A percentile compares a stretch with the other conserved stretches of the same genome.
phyloP scores from a whole-genome alignment of 2,113 vertebrate species.

The Thamnophis sirtalis region DNA sequence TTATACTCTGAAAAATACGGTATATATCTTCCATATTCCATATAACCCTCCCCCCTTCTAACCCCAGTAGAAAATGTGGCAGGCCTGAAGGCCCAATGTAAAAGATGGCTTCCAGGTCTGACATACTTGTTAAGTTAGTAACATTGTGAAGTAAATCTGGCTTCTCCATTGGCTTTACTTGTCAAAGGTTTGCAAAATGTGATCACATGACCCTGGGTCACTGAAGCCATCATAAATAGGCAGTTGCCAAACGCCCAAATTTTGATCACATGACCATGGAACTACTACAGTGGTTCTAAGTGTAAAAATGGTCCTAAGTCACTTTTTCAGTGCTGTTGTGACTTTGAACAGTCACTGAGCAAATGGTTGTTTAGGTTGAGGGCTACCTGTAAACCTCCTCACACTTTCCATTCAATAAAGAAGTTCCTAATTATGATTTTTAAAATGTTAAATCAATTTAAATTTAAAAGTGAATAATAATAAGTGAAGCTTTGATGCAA shows the following conservation, averaged over 20 bases:
- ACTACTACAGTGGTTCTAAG: not conserved
- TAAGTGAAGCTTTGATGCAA: not conserved
- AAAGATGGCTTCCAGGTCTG: too few relatives aligned
- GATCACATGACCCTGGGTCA: not conserved
- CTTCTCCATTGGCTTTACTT: not conserved
- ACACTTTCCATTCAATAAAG: not conserved
- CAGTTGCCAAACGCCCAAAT: not conserved
- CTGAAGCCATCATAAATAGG: not conserved
- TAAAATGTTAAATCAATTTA: not conserved
- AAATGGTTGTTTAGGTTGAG: not conserved
- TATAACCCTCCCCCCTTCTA: too few relatives aligned
- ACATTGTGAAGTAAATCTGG: not conserved
- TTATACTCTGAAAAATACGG: too few relatives aligned
- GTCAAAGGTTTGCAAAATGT: not conserved
- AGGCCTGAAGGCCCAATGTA: too few relatives aligned
- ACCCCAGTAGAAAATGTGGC: too few relatives aligned
- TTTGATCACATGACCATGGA: not conserved
- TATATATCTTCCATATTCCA: too few relatives aligned
- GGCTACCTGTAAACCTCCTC: not conserved
- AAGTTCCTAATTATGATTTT: not conserved
- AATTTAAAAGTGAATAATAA: slow-evolving; percentile 32
- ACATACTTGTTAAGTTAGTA: too few relatives aligned
- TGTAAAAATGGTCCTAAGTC: not conserved
- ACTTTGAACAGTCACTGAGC: not conserved
- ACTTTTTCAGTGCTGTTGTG: not conserved